These are phyloP conservation scores for Seira sanloemensis DNA, from an alignment of 2,888 invertebrate species.

Conservation along the genomic window DNA sequence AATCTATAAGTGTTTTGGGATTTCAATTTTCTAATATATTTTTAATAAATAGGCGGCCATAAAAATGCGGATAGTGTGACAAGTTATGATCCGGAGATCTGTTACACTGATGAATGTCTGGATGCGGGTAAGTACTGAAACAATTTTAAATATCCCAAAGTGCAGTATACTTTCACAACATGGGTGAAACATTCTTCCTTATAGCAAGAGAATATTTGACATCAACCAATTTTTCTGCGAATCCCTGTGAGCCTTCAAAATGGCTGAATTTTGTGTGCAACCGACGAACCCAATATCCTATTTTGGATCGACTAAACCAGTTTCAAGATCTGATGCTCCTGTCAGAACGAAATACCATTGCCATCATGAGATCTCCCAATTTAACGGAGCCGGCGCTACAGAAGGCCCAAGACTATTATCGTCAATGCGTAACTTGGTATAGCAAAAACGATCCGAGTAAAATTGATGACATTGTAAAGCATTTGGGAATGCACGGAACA, in stretches of 20 bases:
- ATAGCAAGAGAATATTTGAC: conserved; percentile 45
- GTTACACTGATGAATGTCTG: conserved; percentile 53
- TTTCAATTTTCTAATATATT: no score
- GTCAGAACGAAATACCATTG: conserved; percentile 44
- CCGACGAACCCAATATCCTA: conserved; percentile 47
- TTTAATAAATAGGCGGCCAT: conserved; percentile 53
- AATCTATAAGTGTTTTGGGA: no score
- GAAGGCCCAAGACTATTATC: conserved; percentile 48
- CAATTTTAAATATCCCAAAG: not conserved
- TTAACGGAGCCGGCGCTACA: conserved; percentile 40
- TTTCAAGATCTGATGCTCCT: conserved; percentile 44
- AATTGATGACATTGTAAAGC: conserved; percentile 53
- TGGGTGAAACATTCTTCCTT: no score
- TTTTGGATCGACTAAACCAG: conserved; percentile 50
- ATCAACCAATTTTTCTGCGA: conserved; percentile 49
- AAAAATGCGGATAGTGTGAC: conserved; percentile 49
- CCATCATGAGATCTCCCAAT: conserved; percentile 41
- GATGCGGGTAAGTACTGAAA: conserved; percentile 42
- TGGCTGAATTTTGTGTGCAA: conserved; percentile 57
- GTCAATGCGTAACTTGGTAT: conserved; percentile 49
- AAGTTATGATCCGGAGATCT: conserved; percentile 42
- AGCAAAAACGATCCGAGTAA: conserved; percentile 53
- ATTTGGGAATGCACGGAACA: conserved; percentile 50
- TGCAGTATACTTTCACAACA: no score
- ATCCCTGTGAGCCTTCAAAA: conserved; percentile 53